Percentiles rank a stretch among this genome's conserved stretches.
These are phyloP conservation scores for Tetraneura akinire DNA, from an alignment of 1,140 invertebrate species.

Conservation along the genomic window DNA sequence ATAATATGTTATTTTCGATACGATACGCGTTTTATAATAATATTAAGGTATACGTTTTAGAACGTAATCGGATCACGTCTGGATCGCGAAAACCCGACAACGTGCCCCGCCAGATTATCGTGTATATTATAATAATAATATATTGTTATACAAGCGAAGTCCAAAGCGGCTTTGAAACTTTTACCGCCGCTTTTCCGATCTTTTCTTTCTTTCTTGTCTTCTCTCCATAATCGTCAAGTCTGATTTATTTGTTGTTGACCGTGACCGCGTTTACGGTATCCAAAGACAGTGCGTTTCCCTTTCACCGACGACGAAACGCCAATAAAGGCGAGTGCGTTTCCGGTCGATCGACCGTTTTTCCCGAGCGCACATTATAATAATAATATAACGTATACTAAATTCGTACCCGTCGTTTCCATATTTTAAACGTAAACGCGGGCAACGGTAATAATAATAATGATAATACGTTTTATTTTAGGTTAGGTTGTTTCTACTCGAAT, in stretches of 20 bases:
- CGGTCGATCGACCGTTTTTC: constrained; percentile 13
- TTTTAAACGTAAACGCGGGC: not conserved
- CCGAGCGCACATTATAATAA: too few relatives aligned
- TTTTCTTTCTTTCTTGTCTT: not conserved
- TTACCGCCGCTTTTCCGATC: not conserved
- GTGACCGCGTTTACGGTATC: not conserved
- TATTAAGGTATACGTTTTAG: constrained; percentile 8
- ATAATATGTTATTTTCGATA: too few relatives aligned
- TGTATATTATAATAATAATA: too few relatives aligned
- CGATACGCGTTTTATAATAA: constrained; percentile 1
- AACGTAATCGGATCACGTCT: constrained; percentile 19
- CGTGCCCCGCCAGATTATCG: constrained; percentile 1
- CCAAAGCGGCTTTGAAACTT: constrained; percentile 29
- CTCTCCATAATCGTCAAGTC: not conserved
- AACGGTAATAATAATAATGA: too few relatives aligned
- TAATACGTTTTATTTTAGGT: too few relatives aligned
- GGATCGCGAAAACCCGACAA: not conserved
- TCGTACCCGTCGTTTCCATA: not conserved
- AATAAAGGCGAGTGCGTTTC: constrained; percentile 11
- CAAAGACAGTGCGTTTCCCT: too few relatives aligned
- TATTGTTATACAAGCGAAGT: constrained; percentile 7
- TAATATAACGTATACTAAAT: too few relatives aligned
- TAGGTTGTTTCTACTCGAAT: too few relatives aligned
- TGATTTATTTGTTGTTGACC: constrained; percentile 25
- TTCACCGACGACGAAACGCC: constrained; percentile 4